Conservation (phyloP, 2,888 invertebrate species). For the Melinaea marsaeus region DNA sequence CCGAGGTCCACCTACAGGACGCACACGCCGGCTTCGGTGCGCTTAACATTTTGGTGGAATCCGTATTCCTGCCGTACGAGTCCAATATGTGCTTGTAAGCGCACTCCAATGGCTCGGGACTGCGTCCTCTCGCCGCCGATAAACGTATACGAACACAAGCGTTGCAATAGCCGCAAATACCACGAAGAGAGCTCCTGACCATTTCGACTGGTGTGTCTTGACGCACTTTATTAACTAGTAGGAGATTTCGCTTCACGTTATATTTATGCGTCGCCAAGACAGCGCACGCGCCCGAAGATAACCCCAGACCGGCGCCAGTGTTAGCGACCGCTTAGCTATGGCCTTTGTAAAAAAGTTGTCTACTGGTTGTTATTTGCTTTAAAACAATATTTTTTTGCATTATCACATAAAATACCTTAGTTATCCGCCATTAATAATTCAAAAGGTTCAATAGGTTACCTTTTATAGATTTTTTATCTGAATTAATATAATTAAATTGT, state of each 20-base stretch:
- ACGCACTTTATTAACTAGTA: constrained; percentile 54
- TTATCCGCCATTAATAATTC: constrained; percentile 15
- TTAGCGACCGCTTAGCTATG: constrained; percentile 40
- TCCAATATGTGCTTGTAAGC: constrained; percentile 74
- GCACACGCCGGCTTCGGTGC: constrained; percentile 58
- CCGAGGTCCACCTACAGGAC: constrained; percentile 71
- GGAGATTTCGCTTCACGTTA: constrained; percentile 40
- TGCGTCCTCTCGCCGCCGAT: constrained; percentile 63
- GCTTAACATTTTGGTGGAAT: constrained; percentile 49
- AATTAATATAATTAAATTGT: constrained; percentile 23
- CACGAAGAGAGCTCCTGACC: constrained; percentile 58
- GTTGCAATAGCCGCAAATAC: constrained; percentile 70
- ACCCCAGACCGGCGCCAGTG: constrained; percentile 66
- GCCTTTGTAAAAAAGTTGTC: constrained; percentile 32
- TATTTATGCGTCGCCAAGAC: constrained; percentile 59
- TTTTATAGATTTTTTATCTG: constrained; percentile 32
- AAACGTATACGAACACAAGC: constrained; percentile 68
- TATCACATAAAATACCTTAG: constrained; percentile 17
- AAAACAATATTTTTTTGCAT: constrained; percentile 19
- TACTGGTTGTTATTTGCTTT: constrained; percentile 14
- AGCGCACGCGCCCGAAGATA: constrained; percentile 73
- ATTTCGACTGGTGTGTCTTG: constrained; percentile 48
- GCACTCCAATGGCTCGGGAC: constrained; percentile 65
- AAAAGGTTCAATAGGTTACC: constrained; percentile 27
- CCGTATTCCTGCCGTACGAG: constrained; percentile 52